phyloP scores from a whole-genome alignment of 2,113 vertebrate species.

The Psophia crepitans region DNA sequence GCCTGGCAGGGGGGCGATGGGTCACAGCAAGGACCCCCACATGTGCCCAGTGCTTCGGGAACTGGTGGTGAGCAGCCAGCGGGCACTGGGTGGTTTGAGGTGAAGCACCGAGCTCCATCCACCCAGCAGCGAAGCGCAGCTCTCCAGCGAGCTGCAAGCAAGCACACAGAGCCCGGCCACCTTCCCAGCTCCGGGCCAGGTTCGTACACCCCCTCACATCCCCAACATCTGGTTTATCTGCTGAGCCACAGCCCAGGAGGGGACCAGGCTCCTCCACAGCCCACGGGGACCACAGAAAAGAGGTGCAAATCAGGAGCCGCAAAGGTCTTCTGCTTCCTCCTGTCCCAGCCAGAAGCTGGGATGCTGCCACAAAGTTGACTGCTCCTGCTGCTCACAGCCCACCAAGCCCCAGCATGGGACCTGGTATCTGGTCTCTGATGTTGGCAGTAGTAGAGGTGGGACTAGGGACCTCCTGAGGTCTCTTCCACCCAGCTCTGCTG shows the following conservation, averaged over 20 bases:
- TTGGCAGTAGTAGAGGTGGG: background rate
- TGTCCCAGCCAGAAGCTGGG: background rate
- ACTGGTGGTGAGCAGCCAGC: background rate
- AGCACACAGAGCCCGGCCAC: background rate
- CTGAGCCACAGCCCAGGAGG: background rate
- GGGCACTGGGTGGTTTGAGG: background rate
- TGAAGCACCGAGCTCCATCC: background rate
- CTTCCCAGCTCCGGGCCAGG: no score
- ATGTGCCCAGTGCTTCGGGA: background rate
- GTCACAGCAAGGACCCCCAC: background rate
- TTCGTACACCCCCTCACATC: background rate
- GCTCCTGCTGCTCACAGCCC: background rate
- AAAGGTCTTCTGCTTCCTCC: background rate
- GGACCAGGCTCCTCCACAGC: background rate
- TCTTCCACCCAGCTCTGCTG: background rate
- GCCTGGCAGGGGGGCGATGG: background rate
- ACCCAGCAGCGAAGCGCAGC: background rate
- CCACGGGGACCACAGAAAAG: accelerated
- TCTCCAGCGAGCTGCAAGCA: background rate
- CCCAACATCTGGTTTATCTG: background rate
- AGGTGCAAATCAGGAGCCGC: background rate
- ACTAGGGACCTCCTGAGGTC: background rate
- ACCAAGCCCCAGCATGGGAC: background rate
- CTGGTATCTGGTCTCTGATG: background rate
- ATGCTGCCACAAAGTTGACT: background rate